Conservation (phyloP, 2,888 invertebrate genomes). For the Helicoverpa assulta region DNA sequence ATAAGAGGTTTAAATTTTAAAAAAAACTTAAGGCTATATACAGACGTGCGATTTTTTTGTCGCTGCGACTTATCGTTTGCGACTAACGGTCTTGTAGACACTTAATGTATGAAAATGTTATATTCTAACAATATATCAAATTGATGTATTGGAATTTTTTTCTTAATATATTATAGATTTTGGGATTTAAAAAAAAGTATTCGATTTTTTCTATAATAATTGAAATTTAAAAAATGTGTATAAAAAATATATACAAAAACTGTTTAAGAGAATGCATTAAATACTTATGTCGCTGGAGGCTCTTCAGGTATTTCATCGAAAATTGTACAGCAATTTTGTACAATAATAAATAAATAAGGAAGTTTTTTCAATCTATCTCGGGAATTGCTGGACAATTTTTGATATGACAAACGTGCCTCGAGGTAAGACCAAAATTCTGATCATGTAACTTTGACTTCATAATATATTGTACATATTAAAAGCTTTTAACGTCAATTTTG, state of each 20-base stretch:
- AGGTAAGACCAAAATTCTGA: slow-evolving; percentile 57
- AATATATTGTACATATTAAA: slow-evolving; percentile 61
- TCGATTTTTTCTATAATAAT: slow-evolving; percentile 56
- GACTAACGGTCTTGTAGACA: slow-evolving; percentile 15
- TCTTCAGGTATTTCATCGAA: slow-evolving; percentile 14
- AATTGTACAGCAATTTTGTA: slow-evolving; percentile 15
- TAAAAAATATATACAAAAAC: slow-evolving; percentile 32
- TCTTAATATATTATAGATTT: slow-evolving; percentile 55
- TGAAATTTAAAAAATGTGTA: slow-evolving; percentile 40
- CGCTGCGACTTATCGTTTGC: slow-evolving; percentile 49
- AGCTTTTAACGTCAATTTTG: slow-evolving; percentile 51
- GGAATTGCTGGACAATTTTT: slow-evolving; percentile 35
- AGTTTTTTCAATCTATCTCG: background rate
- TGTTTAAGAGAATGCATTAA: slow-evolving; percentile 34
- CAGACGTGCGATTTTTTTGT: slow-evolving; percentile 48
- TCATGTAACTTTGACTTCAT: slow-evolving; percentile 48
- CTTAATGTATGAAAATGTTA: slow-evolving; percentile 32
- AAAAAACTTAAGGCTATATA: slow-evolving; percentile 46
- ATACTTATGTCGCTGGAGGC: slow-evolving; percentile 14
- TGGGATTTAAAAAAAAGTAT: slow-evolving; percentile 53
- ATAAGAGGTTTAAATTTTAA: slow-evolving; percentile 37
- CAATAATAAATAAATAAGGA: background rate
- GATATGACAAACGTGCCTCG: slow-evolving; percentile 40
- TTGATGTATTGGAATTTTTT: slow-evolving; percentile 43
- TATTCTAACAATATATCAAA: slow-evolving; percentile 46